Evolutionary conservation across 2,888 invertebrate species (phyloP).

Genomic region (Actias luna): DNA sequence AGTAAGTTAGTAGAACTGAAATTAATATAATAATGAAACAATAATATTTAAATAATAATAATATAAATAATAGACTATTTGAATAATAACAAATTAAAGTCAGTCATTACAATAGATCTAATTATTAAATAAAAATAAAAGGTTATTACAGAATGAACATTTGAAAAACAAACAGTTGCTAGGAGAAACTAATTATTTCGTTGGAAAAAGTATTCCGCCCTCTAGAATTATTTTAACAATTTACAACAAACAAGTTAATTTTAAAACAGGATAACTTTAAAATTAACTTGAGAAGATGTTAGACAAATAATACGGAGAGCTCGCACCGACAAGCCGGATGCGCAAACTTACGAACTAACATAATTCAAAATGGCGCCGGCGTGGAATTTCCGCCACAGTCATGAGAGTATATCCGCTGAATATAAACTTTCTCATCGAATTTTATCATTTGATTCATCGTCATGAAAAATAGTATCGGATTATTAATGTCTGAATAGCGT

Average conservation of each 20-base stretch:
- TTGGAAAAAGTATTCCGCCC: no score
- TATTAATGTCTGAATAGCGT: no score
- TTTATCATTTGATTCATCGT: neutral
- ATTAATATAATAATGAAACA: no score
- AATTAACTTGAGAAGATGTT: conserved; percentile 12
- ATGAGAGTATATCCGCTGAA: neutral
- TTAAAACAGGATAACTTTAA: conserved; percentile 14
- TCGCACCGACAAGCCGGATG: conserved; percentile 3
- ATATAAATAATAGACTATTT: no score
- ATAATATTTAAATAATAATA: no score
- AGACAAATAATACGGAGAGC: conserved; percentile 11
- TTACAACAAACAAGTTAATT: neutral
- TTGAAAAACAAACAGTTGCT: no score
- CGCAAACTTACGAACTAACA: conserved; percentile 13
- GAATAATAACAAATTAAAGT: no score
- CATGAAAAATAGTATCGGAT: neutral
- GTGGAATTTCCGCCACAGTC: conserved; percentile 9
- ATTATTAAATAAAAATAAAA: no score
- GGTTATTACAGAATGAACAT: no score
- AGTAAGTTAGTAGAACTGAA: no score
- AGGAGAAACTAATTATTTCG: no score
- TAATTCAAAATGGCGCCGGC: conserved; percentile 16
- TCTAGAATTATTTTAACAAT: neutral
- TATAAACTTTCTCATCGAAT: conserved; percentile 10
- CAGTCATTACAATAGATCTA: no score